A percentile compares a stretch with the other conserved stretches of the same genome.
phyloP scores from a whole-genome alignment of 1,140 invertebrate species.

The Leptinotarsa texana region DNA sequence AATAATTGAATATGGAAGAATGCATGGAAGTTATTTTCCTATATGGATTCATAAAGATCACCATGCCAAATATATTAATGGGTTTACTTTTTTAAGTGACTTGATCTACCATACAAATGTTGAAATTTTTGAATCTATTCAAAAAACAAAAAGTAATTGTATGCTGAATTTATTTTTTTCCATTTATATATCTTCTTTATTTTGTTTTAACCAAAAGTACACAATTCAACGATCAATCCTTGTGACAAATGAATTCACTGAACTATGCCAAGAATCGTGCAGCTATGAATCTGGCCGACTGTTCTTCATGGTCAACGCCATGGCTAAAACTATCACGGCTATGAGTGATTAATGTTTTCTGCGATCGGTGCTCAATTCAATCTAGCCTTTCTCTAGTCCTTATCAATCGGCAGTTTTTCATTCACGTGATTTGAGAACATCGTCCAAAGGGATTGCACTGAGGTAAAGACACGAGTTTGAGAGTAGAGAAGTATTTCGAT shows the following conservation, averaged over 20 bases:
- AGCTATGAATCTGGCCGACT: slow-evolving; percentile 18
- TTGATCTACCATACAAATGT: too few species aligned
- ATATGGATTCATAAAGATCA: too few species aligned
- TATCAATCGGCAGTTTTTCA: background rate
- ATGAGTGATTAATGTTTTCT: slow-evolving; percentile 2
- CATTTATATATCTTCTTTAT: too few species aligned
- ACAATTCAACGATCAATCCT: background rate
- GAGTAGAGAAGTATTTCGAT: background rate
- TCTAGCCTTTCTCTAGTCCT: slow-evolving; percentile 32
- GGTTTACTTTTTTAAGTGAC: too few species aligned
- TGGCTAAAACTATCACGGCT: slow-evolving; percentile 33
- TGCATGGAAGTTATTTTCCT: too few species aligned
- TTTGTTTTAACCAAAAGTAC: background rate
- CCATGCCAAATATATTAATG: too few species aligned
- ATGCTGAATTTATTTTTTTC: too few species aligned
- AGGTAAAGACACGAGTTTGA: background rate
- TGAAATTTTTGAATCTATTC: too few species aligned
- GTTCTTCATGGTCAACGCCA: slow-evolving; percentile 45
- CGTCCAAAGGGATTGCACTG: background rate
- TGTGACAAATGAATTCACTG: background rate
- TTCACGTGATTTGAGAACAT: too few species aligned
- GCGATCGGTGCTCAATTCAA: slow-evolving; percentile 40
- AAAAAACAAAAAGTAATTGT: too few species aligned
- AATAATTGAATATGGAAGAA: too few species aligned
- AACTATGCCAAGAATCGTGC: slow-evolving; percentile 5